These are phyloP conservation scores for Drosophila virilis DNA, from an alignment of 1,140 invertebrate species.

Conservation along the genomic window DNA sequence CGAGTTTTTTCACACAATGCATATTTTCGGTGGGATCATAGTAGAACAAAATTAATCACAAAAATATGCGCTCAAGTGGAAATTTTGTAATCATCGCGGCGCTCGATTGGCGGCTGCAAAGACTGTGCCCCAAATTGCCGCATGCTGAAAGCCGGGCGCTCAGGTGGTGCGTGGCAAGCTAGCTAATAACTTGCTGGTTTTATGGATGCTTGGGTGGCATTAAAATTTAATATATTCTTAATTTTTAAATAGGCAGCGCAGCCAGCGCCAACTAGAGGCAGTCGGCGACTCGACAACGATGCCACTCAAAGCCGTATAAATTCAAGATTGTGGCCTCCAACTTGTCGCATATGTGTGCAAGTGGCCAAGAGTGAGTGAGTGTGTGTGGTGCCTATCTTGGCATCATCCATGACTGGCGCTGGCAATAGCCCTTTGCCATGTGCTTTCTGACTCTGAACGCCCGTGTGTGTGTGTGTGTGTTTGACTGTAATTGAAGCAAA, in stretches of 20 bases:
- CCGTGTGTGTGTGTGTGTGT: conserved; percentile 48
- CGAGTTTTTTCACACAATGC: conserved; percentile 38
- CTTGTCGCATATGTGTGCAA: conserved; percentile 70
- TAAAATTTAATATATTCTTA: conserved; percentile 76
- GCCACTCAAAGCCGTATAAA: conserved; percentile 79
- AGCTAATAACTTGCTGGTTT: conserved; percentile 67
- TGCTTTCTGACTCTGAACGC: conserved; percentile 17
- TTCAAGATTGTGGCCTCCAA: conserved; percentile 79
- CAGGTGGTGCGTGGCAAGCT: conserved; percentile 34
- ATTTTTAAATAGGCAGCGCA: conserved; percentile 74
- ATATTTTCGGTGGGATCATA: conserved; percentile 43
- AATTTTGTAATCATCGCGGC: conserved; percentile 68
- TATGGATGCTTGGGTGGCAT: conserved; percentile 49
- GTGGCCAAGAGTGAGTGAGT: conserved; percentile 15
- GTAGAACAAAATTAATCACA: conserved; percentile 66
- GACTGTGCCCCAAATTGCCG: conserved; percentile 6
- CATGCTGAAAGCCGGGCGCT: conserved; percentile 8
- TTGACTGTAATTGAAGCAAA: conserved; percentile 84
- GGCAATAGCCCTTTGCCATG: conserved; percentile 40
- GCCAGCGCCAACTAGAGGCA: conserved; percentile 42
- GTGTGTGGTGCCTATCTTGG: conserved; percentile 69
- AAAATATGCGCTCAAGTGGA: conserved; percentile 74
- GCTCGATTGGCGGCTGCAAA: conserved; percentile 57
- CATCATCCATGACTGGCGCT: conserved; percentile 69
- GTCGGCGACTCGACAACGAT: conserved; percentile 33